Percentiles rank a stretch among this genome's conserved stretches.
These are phyloP conservation scores for Lutraria rhynchaena DNA, from an alignment of 1,140 invertebrate genomes.

Conservation along the genomic window DNA sequence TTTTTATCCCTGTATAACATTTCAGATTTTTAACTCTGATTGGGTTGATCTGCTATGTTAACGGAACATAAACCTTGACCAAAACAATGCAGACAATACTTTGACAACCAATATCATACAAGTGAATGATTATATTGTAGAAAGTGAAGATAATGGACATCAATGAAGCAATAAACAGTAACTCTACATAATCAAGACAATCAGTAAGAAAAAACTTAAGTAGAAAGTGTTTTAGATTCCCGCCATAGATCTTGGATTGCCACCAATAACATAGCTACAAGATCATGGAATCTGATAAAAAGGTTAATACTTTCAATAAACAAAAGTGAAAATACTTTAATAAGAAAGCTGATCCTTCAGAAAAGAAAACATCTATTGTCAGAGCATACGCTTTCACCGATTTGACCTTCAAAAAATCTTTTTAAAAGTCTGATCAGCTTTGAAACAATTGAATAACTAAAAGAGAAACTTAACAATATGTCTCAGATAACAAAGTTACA, in stretches of 20 bases:
- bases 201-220: too few species aligned
- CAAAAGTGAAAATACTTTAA: neutral
- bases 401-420: too few species aligned
- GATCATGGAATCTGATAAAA: neutral
- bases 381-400: too few species aligned
- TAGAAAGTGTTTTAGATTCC: neutral
- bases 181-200: too few species aligned
- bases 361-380: constrained; percentile 26
- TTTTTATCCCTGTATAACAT: neutral
- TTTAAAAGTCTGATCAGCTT: too few species aligned
- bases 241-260: constrained; percentile 27
- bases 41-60: too few species aligned
- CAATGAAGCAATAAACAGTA: too few species aligned
- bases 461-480: too few species aligned
- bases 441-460: too few species aligned
- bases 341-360: constrained; percentile 2
- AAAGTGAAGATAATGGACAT: constrained; percentile 9
- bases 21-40: too few species aligned
- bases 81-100: constrained; percentile 3
- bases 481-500: too few species aligned
- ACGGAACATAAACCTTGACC: neutral
- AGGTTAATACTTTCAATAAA: neutral
- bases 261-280: constrained; percentile 7
- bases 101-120: neutral
- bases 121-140: neutral